These are phyloP conservation scores for Danio choprae DNA, from an alignment of 2,797 vertebrate genomes.

Conservation along the genomic window DNA sequence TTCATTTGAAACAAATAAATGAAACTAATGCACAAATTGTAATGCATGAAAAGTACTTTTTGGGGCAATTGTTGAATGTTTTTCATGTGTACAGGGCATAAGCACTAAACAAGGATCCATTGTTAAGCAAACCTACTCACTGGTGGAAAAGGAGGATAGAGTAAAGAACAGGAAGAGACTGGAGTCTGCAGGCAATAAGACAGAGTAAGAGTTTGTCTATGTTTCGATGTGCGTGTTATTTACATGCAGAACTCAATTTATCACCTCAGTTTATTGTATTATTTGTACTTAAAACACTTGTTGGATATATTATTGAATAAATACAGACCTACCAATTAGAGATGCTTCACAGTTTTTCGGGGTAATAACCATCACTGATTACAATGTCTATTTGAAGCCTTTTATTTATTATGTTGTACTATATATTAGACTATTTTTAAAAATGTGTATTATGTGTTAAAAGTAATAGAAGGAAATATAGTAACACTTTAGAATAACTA, in stretches of 20 bases:
- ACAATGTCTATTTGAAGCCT: too few species aligned
- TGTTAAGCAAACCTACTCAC: conserved; percentile 70
- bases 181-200: conserved; percentile 67
- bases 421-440: too few species aligned
- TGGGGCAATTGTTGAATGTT: neutral
- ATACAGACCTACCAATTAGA: too few species aligned
- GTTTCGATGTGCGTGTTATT: neutral
- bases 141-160: conserved; percentile 77
- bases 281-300: too few species aligned
- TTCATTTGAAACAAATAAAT: neutral
- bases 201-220: conserved; percentile 72
- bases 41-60: neutral
- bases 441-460: too few species aligned
- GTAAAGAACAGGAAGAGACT: conserved; percentile 71
- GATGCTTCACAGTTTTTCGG: too few species aligned
- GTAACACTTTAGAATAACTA: too few species aligned
- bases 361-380: too few species aligned
- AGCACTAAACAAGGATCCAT: conserved; percentile 62
- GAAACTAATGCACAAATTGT: neutral
- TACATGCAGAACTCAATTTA: neutral
- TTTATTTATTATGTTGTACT: too few species aligned
- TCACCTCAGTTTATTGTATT: too few species aligned
- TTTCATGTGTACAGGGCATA: conserved; percentile 66
- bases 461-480: too few species aligned
- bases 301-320: too few species aligned